Evolutionary conservation across 2,797 vertebrate genomes (phyloP).

Genomic region (Anguilla obscura): DNA sequence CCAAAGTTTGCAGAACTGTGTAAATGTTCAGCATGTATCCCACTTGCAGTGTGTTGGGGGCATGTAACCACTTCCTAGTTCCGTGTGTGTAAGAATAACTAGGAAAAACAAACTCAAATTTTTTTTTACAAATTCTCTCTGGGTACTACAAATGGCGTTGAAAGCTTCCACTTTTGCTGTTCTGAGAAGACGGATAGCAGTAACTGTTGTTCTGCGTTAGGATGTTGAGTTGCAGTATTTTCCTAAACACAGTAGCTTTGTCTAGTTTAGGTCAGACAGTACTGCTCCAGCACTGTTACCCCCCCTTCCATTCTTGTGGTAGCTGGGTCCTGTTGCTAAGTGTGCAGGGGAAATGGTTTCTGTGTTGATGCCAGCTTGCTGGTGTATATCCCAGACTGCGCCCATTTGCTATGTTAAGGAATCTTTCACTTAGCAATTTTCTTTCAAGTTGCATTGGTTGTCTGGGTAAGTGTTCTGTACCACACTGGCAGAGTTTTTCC

Average conservation of each 20-base stretch:
- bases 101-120: not conserved
- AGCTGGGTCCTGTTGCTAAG: not conserved
- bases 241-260: not conserved
- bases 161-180: not conserved
- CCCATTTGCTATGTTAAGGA: slow-evolving; percentile 8
- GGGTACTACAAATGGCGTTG: not conserved
- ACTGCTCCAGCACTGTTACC: not conserved
- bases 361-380: not conserved
- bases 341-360: not conserved
- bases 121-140: not conserved
- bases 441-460: slow-evolving; percentile 5
- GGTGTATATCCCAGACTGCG: not conserved
- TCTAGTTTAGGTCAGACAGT: not conserved
- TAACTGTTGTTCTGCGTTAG: not conserved
- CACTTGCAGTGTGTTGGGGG: not conserved
- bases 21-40: not conserved
- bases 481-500: not conserved
- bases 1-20: not conserved
- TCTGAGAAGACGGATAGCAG: not conserved
- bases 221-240: not conserved
- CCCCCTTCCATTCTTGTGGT: not conserved
- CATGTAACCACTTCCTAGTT: not conserved
- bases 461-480: not conserved
- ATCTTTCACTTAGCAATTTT: not conserved
- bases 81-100: not conserved